Conservation (phyloP, 2,797 vertebrate genomes). For the Adelosebastes latens region DNA sequence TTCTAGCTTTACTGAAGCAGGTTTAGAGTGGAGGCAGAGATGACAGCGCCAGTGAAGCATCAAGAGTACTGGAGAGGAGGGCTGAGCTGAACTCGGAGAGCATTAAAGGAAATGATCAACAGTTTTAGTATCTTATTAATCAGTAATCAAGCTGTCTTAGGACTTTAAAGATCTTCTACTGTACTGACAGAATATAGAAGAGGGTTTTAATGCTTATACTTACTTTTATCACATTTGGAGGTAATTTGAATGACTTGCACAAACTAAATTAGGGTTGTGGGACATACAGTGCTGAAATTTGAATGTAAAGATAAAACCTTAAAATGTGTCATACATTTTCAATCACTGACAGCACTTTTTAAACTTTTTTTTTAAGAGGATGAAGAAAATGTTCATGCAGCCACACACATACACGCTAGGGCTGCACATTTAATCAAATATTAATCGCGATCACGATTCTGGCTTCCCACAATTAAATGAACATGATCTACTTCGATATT, state of each 20-base stretch:
- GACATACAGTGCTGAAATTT: background rate
- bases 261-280: background rate
- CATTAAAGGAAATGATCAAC: slow-evolving; percentile 48
- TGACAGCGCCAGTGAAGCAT: slow-evolving; percentile 53
- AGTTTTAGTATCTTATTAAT: slow-evolving; percentile 51
- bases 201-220: background rate
- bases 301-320: slow-evolving; percentile 1
- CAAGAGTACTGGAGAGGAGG: slow-evolving; percentile 16
- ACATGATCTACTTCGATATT: too few relatives aligned
- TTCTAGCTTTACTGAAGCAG: slow-evolving; percentile 34
- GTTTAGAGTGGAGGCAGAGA: slow-evolving; percentile 45
- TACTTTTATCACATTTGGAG: background rate
- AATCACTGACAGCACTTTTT: background rate
- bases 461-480: too few relatives aligned
- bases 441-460: too few relatives aligned
- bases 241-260: slow-evolving; percentile 16
- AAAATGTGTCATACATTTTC: background rate
- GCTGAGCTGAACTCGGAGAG: slow-evolving; percentile 13
- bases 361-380: background rate
- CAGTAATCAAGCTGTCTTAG: slow-evolving; percentile 45
- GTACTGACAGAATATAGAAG: slow-evolving; percentile 19
- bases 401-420: background rate
- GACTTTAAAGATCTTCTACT: slow-evolving; percentile 19
- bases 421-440: too few relatives aligned
- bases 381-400: background rate